These are phyloP conservation scores for Gila robusta DNA, from an alignment of 2,797 vertebrate genomes.

Conservation along the genomic window DNA sequence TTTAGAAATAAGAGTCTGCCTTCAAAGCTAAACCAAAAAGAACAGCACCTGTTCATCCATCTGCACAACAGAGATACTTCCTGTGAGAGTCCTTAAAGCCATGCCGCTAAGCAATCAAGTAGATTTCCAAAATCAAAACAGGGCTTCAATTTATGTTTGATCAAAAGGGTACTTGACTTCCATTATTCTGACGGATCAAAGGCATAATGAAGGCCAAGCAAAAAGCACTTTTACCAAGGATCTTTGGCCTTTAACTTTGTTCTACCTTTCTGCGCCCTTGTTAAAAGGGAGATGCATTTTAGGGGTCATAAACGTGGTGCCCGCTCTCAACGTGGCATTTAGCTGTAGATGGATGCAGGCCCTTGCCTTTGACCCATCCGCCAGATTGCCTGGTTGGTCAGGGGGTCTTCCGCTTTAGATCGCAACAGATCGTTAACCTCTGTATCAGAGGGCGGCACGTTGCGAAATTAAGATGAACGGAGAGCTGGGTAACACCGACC, in stretches of 20 bases:
- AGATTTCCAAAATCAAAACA: conserved; percentile 23
- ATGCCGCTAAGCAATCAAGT: conserved; percentile 41
- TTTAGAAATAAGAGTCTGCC: conserved; percentile 49
- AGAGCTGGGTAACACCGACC: conserved; percentile 35
- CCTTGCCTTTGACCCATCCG: conserved; percentile 45
- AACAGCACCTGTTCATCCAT: conserved; percentile 31
- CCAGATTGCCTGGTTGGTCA: conserved; percentile 33
- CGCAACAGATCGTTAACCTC: conserved; percentile 61
- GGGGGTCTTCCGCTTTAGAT: conserved; percentile 35
- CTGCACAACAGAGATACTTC: conserved; percentile 25
- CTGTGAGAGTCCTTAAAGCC: conserved; percentile 25
- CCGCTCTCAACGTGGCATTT: conserved; percentile 37
- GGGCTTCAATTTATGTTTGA: conserved; percentile 18
- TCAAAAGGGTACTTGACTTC: conserved; percentile 35
- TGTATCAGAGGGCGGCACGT: conserved; percentile 68
- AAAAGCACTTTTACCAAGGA: conserved; percentile 31
- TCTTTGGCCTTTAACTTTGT: conserved; percentile 45
- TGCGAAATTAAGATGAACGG: conserved; percentile 8
- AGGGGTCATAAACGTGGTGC: conserved; percentile 8
- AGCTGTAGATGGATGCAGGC: conserved; percentile 17
- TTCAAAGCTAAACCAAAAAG: conserved; percentile 59
- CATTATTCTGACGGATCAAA: conserved; percentile 33
- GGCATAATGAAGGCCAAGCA: conserved; percentile 28
- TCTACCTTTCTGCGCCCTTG: conserved; percentile 31
- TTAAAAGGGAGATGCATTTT: conserved; percentile 34